Conservation (phyloP, 2,797 vertebrate species). For the Odontamblyopus lacepedii region DNA sequence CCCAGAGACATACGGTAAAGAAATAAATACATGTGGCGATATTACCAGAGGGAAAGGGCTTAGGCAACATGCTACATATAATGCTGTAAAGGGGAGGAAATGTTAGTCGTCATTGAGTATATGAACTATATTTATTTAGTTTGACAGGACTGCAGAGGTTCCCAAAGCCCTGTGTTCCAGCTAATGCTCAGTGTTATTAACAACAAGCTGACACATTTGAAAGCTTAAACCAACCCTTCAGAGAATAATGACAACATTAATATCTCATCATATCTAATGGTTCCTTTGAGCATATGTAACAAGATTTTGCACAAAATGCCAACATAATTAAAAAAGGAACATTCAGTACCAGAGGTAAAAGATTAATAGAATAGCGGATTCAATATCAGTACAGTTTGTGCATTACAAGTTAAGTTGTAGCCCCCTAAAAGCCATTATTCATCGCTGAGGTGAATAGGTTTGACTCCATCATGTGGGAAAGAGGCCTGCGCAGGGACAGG, state of each 20-base stretch:
- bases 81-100: slow-evolving; percentile 14
- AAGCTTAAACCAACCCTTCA: not conserved
- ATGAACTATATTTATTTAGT: slow-evolving; percentile 29
- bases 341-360: slow-evolving; percentile 10
- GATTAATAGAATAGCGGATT: slow-evolving; percentile 12
- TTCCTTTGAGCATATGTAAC: not conserved
- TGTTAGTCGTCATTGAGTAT: slow-evolving; percentile 10
- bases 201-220: not conserved
- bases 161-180: slow-evolving; percentile 38
- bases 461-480: slow-evolving; percentile 56
- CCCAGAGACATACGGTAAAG: slow-evolving; percentile 47
- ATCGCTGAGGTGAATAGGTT: slow-evolving; percentile 46
- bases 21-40: slow-evolving; percentile 45
- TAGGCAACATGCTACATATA: slow-evolving; percentile 14
- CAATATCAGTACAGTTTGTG: slow-evolving; percentile 21
- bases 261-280: not conserved
- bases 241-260: not conserved
- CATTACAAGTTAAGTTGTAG: slow-evolving; percentile 11
- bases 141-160: slow-evolving; percentile 39
- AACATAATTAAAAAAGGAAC: not conserved
- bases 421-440: slow-evolving; percentile 35
- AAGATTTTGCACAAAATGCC: not conserved
- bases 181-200: slow-evolving; percentile 26
- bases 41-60: not conserved
- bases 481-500: slow-evolving; percentile 20